Evolutionary conservation across 2,113 vertebrate species (phyloP).

Genomic region (Dissostichus mawsoni): DNA sequence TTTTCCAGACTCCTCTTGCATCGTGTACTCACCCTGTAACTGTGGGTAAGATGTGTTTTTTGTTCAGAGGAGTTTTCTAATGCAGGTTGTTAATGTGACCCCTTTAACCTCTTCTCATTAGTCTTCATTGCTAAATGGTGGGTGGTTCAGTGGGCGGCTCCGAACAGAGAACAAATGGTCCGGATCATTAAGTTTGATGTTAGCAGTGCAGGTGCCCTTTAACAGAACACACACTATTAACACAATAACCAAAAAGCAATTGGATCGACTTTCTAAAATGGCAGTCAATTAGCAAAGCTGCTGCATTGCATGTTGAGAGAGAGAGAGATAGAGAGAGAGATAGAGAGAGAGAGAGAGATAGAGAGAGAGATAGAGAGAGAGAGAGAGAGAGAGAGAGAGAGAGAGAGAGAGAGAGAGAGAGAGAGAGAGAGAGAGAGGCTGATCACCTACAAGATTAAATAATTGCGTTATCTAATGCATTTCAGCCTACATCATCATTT

Average conservation of each 20-base stretch:
- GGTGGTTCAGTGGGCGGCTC: conserved; percentile 21
- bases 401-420: too few relatives aligned
- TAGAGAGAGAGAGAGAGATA: background rate
- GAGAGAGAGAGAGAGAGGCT: too few relatives aligned
- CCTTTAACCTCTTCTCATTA: conserved; percentile 71
- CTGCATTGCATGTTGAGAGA: conserved; percentile 11
- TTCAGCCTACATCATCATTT: too few relatives aligned
- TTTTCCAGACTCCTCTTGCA: background rate
- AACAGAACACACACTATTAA: conserved; percentile 68
- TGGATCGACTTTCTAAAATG: conserved; percentile 80
- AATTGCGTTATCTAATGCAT: too few relatives aligned
- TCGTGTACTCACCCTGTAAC: background rate
- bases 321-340: conserved; percentile 14
- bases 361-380: too few relatives aligned
- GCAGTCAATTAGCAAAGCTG: conserved; percentile 72
- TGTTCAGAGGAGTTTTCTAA: background rate
- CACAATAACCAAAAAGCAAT: conserved; percentile 79
- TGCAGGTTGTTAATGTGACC: conserved; percentile 66
- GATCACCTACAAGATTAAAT: too few relatives aligned
- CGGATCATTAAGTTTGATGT: conserved; percentile 58
- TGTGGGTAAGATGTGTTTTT: conserved; percentile 18
- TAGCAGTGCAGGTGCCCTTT: conserved; percentile 61
- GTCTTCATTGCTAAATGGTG: conserved; percentile 61
- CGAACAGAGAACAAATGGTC: conserved; percentile 54
- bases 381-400: too few relatives aligned